phyloP scores from a whole-genome alignment of 2,888 invertebrate genomes.

The Deilephila porcellus region DNA sequence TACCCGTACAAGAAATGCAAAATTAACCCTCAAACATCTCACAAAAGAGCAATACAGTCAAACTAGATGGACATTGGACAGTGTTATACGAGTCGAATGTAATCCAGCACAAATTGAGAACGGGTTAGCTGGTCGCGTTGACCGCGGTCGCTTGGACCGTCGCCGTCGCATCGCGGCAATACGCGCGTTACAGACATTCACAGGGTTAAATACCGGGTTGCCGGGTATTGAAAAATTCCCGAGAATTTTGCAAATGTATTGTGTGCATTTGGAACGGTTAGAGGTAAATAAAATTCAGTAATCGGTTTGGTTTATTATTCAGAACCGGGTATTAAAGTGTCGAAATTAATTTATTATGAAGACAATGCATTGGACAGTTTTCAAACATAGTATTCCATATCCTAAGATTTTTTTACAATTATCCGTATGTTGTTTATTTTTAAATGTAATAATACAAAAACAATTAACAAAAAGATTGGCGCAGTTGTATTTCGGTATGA shows the following conservation, averaged over 20 bases:
- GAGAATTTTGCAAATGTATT: neutral
- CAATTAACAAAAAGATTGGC: too few relatives aligned
- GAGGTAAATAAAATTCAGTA: too few relatives aligned
- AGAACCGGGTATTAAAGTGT: too few relatives aligned
- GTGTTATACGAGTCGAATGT: slow-evolving; percentile 2
- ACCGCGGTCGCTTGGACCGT: slow-evolving; percentile 29
- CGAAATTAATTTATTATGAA: too few relatives aligned
- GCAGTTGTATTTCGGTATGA: too few relatives aligned
- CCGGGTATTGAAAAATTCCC: neutral
- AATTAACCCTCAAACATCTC: neutral
- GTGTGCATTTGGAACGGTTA: too few relatives aligned
- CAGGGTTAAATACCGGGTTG: slow-evolving; percentile 20
- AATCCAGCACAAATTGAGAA: slow-evolving; percentile 17
- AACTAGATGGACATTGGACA: neutral
- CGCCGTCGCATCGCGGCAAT: slow-evolving; percentile 23
- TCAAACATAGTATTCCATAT: too few relatives aligned
- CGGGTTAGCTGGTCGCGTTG: slow-evolving; percentile 23
- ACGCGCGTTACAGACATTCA: slow-evolving; percentile 23
- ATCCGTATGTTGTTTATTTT: too few relatives aligned
- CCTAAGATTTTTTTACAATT: too few relatives aligned
- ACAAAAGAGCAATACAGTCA: slow-evolving; percentile 7
- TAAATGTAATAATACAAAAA: too few relatives aligned
- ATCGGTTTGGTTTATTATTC: too few relatives aligned
- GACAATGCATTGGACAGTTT: too few relatives aligned
- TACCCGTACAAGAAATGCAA: neutral